A percentile compares a stretch with the other conserved stretches of the same genome.
phyloP scores from a whole-genome alignment of 2,888 invertebrate genomes.

The Cylloceria caligata region DNA sequence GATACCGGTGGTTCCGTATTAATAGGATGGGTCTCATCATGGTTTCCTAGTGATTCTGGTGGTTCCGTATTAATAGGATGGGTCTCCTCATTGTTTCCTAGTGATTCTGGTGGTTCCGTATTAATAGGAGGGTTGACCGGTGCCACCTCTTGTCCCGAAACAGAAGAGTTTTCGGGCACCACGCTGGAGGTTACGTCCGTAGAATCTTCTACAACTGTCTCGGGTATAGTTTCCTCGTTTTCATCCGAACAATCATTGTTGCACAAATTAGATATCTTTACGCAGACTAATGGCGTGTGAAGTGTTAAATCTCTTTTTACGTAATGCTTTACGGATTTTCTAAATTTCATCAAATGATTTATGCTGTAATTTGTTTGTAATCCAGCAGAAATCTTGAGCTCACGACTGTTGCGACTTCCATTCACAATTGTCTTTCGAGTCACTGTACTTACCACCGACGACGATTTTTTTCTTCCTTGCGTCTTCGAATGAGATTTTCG shows the following conservation, averaged over 20 bases:
- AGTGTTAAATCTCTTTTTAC: conserved; percentile 1
- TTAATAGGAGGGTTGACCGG: no score
- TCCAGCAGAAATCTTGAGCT: neutral
- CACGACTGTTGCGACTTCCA: neutral
- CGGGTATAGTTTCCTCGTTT: neutral
- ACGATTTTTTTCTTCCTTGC: conserved; percentile 1
- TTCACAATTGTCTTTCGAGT: neutral
- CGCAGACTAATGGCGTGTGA: neutral
- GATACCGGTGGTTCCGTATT: no score
- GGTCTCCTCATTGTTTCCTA: no score
- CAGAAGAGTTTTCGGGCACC: no score
- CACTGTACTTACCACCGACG: neutral
- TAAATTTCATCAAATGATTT: neutral
- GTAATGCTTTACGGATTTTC: neutral
- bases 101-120: no score
- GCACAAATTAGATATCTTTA: conserved; percentile 17
- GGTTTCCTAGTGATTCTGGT: no score
- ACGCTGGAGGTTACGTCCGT: no score
- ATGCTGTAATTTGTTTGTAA: neutral
- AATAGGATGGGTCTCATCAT: no score
- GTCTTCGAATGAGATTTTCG: neutral
- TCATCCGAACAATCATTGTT: neutral
- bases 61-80: no score
- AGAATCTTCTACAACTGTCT: no score
- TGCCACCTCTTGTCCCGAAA: no score